These are phyloP conservation scores for Catocala nupta DNA, from an alignment of 2,888 invertebrate genomes.

Conservation along the genomic window DNA sequence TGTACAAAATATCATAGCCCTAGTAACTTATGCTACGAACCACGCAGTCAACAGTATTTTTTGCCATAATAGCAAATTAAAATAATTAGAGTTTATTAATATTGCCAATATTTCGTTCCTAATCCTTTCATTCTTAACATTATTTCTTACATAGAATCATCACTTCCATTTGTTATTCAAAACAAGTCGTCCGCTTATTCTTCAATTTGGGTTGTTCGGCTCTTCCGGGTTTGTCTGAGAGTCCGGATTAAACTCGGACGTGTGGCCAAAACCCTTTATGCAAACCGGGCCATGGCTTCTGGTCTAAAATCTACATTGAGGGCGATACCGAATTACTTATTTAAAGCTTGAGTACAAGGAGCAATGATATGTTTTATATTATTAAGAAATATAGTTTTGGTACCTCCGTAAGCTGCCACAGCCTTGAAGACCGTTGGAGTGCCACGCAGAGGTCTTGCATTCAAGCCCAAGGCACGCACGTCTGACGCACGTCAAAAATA, in stretches of 20 bases:
- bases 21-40: no score
- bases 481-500: no score
- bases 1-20: no score
- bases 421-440: no score
- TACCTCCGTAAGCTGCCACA: no score
- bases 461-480: no score
- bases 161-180: slow-evolving; percentile 30
- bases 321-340: slow-evolving; percentile 40
- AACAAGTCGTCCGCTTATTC: slow-evolving; percentile 33
- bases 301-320: slow-evolving; percentile 47
- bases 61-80: no score
- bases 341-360: slow-evolving; percentile 6
- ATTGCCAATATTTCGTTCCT: no score
- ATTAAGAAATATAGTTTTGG: neutral
- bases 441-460: no score
- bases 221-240: slow-evolving; percentile 21
- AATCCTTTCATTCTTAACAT: no score
- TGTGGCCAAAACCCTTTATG: slow-evolving; percentile 17
- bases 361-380: slow-evolving; percentile 5
- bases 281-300: slow-evolving; percentile 36
- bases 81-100: no score
- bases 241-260: slow-evolving; percentile 21
- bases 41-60: no score
- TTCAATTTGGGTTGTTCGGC: slow-evolving; percentile 40
- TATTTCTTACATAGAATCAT: neutral